Evolutionary conservation across 23 tunicate genomes (phyloP).

Genomic region (Clavelina lepadiformis): DNA sequence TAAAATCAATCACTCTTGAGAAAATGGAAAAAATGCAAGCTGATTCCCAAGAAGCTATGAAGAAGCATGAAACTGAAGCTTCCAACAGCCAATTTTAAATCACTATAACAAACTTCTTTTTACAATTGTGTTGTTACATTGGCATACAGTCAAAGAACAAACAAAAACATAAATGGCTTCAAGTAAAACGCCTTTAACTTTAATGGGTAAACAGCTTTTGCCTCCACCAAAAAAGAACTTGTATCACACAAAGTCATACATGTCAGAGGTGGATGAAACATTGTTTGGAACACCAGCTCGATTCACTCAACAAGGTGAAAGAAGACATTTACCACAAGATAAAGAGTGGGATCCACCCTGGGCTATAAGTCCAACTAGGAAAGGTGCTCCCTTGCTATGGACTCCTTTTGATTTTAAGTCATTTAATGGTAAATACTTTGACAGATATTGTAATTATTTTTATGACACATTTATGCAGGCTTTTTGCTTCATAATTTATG

Average conservation of each 20-base stretch:
- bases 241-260: constrained; percentile 61
- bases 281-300: constrained; percentile 81
- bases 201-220: constrained; percentile 37
- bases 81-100: neutral
- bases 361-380: constrained; percentile 67
- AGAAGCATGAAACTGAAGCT: constrained; percentile 40
- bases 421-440: constrained; percentile 43
- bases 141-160: no score
- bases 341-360: constrained; percentile 97
- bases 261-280: constrained; percentile 87
- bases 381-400: constrained; percentile 85
- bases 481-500: no score
- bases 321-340: constrained; percentile 38
- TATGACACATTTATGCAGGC: no score
- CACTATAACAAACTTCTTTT: neutral
- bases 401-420: constrained; percentile 58
- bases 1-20: constrained; percentile 81
- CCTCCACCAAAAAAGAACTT: constrained; percentile 27
- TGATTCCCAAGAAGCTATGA: constrained; percentile 54
- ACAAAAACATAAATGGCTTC: constrained; percentile 13
- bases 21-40: constrained; percentile 90
- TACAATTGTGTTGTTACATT: neutral
- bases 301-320: constrained; percentile 61
- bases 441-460: no score
- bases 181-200: constrained; percentile 14